Evolutionary conservation across 2,113 vertebrate genomes (phyloP), one percentile per base, ranked within the genome.

Genomic region (Hydrolagus affinis): DNA sequence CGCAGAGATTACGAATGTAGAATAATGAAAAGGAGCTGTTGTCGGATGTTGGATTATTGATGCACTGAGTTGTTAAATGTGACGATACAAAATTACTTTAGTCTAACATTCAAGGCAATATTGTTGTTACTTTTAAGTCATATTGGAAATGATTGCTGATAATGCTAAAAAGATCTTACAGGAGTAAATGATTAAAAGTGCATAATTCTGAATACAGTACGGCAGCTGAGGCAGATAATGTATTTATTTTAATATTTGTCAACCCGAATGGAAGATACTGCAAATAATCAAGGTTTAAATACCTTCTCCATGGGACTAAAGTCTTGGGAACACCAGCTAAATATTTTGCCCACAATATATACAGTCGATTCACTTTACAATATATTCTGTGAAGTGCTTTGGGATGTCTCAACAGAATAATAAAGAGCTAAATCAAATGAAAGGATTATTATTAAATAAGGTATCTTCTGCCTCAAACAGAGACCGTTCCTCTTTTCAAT

Each of bases 291-390:
- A 56, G 60, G 25, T 30, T 30, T 83, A 83, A 86, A 72, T 57
- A 70, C n/a, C 74, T 85, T 85, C 77, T 78, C 87, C 59, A 19
- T 83, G 17, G 28, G 44, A 72, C 56, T 14, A 73, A 59, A 56
- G 44, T 74, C n/a, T 9, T 17, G 14, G n/a, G 44, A 44, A 44
- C 44, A 6, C 44, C 44, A 44, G 6, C 44, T 44, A 44, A 44
- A 44, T 44, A 44, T 44, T 44, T 44, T 44, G 44, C 6, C 44
- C 44, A 44, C 6, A 44, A 44, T 3, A 44, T 44, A 44, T 44
- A 44, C 44, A 44, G 44, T 44, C 44, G 6, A 44, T 44, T 44
- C 44, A 44, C 44, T 44, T 44, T 44, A 44, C 44, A 44, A 44
- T 44, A 44, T 44, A 44, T 44, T 44, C 44, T 44, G 44, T 6